A percentile compares a stretch with the other conserved stretches of the same genome.
Conservation (phyloP, 2,888 invertebrate species). For the Trimorus sp. region DNA sequence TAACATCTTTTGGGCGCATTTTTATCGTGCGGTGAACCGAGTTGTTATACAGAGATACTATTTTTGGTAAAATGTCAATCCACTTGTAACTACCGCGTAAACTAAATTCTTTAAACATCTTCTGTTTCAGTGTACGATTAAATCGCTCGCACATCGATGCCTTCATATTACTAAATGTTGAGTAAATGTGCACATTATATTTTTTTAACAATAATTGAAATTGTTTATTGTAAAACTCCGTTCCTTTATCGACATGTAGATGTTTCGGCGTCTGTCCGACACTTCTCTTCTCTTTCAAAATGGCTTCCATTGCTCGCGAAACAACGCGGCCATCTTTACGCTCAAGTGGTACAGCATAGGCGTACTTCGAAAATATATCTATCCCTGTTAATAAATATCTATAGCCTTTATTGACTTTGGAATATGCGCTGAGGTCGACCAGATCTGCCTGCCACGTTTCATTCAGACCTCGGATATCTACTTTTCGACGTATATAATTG, state of each 20-base stretch:
- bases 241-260: neutral
- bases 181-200: conserved; percentile 20
- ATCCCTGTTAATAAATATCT: conserved; percentile 77
- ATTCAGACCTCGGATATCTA: conserved; percentile 76
- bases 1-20: conserved; percentile 47
- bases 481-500: conserved; percentile 75
- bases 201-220: conserved; percentile 20
- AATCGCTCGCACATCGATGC: conserved; percentile 27
- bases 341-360: conserved; percentile 66
- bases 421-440: conserved; percentile 38
- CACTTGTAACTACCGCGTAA: conserved; percentile 3
- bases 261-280: conserved; percentile 49
- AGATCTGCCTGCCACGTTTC: conserved; percentile 46
- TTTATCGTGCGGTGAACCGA: conserved; percentile 39
- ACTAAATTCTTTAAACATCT: conserved; percentile 24
- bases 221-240: conserved; percentile 1
- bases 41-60: conserved; percentile 26
- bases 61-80: neutral
- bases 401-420: conserved; percentile 66
- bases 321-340: conserved; percentile 68
- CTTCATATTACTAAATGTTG: conserved; percentile 29
- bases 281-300: conserved; percentile 1
- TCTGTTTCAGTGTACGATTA: conserved; percentile 19
- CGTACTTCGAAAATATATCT: conserved; percentile 75
- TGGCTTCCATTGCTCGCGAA: conserved; percentile 63